Evolutionary conservation across 2,888 invertebrate species (phyloP).

Genomic region (Diarsia dahlii): DNA sequence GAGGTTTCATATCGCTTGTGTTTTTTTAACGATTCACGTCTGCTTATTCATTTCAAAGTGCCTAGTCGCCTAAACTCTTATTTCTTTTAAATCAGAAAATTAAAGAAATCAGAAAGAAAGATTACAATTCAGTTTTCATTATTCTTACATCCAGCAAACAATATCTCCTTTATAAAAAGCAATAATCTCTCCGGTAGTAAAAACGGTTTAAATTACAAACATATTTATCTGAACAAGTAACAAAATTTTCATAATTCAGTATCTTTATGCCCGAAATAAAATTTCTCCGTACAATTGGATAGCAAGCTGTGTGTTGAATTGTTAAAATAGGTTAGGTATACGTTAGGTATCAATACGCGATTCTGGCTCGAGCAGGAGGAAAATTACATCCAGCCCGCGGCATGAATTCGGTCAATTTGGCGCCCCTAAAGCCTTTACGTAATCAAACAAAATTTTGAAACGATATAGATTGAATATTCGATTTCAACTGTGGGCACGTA

Average conservation of each 20-base stretch:
- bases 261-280: slow-evolving; percentile 52
- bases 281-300: slow-evolving; percentile 55
- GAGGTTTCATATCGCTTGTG: slow-evolving; percentile 9
- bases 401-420: slow-evolving; percentile 68
- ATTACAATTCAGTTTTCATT: neutral
- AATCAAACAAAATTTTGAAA: slow-evolving; percentile 69
- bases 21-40: slow-evolving; percentile 11
- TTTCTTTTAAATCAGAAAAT: too few relatives aligned
- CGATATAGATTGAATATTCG: slow-evolving; percentile 64
- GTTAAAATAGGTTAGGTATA: slow-evolving; percentile 62
- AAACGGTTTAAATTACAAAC: slow-evolving; percentile 13
- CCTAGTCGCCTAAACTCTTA: too few relatives aligned
- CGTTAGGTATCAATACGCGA: slow-evolving; percentile 63
- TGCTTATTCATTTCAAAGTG: slow-evolving; percentile 5
- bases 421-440: slow-evolving; percentile 61
- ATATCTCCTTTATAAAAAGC: neutral
- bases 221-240: slow-evolving; percentile 27
- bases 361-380: slow-evolving; percentile 57
- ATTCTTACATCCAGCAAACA: neutral
- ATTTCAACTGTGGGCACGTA: slow-evolving; percentile 50
- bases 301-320: slow-evolving; percentile 63
- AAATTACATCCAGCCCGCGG: slow-evolving; percentile 61
- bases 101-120: neutral
- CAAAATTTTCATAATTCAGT: slow-evolving; percentile 41
- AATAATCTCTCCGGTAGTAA: slow-evolving; percentile 14